A percentile compares a stretch with the other conserved stretches of the same genome.
These are phyloP conservation scores for Phytoseiulus persimilis DNA, from an alignment of 2,888 invertebrate species.

Conservation along the genomic window DNA sequence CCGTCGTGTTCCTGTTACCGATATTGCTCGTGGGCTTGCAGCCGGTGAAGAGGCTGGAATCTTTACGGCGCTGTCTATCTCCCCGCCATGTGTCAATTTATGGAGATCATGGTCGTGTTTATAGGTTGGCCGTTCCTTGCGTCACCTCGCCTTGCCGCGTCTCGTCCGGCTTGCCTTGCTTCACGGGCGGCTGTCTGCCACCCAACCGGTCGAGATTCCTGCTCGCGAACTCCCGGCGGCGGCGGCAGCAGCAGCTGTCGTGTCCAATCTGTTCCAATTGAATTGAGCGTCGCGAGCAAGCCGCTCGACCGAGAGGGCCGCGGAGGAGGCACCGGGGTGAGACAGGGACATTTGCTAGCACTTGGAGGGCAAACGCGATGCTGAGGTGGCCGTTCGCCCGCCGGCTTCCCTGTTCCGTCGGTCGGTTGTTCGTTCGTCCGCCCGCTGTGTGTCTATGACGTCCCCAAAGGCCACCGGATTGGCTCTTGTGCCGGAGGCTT, in stretches of 20 bases:
- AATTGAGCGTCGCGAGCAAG: background rate
- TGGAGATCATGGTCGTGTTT: conserved; percentile 5
- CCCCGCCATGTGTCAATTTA: background rate
- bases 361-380: background rate
- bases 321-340: background rate
- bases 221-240: background rate
- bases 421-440: background rate
- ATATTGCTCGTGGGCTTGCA: background rate
- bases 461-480: background rate
- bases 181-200: background rate
- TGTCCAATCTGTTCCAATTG: conserved; percentile 5
- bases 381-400: background rate
- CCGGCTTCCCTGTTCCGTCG: no score
- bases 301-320: background rate
- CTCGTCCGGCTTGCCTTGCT: background rate
- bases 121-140: background rate
- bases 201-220: background rate
- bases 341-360: background rate
- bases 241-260: background rate
- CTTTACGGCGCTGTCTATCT: background rate
- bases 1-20: background rate
- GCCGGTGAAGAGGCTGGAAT: background rate
- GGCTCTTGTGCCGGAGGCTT: background rate
- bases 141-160: background rate
- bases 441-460: background rate